phyloP scores from a whole-genome alignment of 2,113 vertebrate species.

The Lichenostomus cassidix region DNA sequence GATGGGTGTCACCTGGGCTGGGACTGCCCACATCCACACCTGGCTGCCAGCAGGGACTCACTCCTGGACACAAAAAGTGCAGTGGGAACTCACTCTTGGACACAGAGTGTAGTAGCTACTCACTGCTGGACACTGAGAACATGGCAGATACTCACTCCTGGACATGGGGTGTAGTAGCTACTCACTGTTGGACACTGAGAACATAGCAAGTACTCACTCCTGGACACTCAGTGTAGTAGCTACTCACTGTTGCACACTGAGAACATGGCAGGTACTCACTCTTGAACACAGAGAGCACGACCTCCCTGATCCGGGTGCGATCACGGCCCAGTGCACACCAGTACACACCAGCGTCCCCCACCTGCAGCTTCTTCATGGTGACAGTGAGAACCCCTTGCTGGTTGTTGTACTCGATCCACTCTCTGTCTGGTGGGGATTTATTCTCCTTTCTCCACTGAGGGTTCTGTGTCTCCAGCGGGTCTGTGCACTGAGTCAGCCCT shows the following conservation, averaged over 20 bases:
- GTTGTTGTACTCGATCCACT: accelerated
- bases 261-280: background rate
- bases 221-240: background rate
- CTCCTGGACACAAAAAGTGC: background rate
- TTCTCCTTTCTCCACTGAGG: accelerated
- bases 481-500: accelerated
- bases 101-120: no score
- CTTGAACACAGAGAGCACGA: background rate
- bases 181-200: background rate
- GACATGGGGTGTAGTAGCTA: background rate
- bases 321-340: accelerated
- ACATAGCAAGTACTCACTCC: background rate
- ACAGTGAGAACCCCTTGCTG: accelerated
- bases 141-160: no score
- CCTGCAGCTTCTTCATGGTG: conserved; percentile 4
- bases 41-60: background rate
- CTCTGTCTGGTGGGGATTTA: accelerated
- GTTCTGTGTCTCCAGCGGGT: accelerated
- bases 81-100: background rate
- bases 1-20: background rate
- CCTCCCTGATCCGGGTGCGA: background rate
- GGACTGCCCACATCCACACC: background rate
- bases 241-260: background rate
- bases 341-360: conserved; percentile 18
- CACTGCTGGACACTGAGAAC: background rate